Base-by-base conservation (phyloP, 2,797 vertebrate genomes). In the Corythornis leucogaster region DNA sequence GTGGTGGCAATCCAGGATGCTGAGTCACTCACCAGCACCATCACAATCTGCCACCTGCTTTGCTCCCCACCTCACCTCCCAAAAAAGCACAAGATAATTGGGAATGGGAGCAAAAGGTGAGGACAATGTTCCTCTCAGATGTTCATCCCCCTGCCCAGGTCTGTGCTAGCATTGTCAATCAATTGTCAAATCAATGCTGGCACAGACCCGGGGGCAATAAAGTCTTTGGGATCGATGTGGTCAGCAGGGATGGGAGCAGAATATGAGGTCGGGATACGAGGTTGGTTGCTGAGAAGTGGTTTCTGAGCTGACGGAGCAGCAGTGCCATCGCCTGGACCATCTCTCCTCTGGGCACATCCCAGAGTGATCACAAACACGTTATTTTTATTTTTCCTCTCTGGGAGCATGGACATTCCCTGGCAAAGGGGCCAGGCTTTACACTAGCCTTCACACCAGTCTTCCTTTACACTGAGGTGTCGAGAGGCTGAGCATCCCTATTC, bases 171-270 rank as follows among this genome's bases (percentile, higher is more conserved):
- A 38, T 38, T 38, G 38, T 38, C 38, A 38, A 38, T 38, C 38
- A 38, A 38, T 58, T 15, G 45, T 48, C 84, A 45, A 69, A 83
- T 55, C 1, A 3, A 68, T 0, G 9, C 17, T 2, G 3, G 43
- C 45, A 25, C 1, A 1, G 74, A 63, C 45, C 55, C 25, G 50
- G 13, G 17, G 51, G 16, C 53, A 61, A 75, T 35, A 55, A 80
- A 84, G 14, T 40, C 2, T 0, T 12, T 0, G 2, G 70, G 46
- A 80, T 61, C 1, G 11, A 26, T 26, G 57, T 1, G 2, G 26
- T 30, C 1, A 0, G 19, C 3, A 1, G 30, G 59, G 42, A 22
- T 1, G 1, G 46, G 28, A 74, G n/a, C 1, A 1, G 50, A 51
- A 68, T 22, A 55, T 1, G 9, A 67, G 42, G 51, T 53, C 28